Base-by-base conservation (phyloP, 1,140 invertebrate genomes). In the Achatina immaculata region DNA sequence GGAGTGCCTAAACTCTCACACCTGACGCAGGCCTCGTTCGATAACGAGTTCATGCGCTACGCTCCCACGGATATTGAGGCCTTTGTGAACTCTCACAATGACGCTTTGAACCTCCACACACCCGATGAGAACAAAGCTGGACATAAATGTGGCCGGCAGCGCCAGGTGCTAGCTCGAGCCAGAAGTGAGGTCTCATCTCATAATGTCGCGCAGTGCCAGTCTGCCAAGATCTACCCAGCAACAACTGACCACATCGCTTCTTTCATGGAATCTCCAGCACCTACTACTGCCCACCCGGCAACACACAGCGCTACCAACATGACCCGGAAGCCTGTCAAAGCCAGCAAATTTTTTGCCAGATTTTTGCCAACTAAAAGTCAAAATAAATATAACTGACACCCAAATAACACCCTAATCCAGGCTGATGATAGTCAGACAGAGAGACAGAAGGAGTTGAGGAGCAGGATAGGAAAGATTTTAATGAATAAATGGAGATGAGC, bases 31-130 rank as follows among this genome's bases (percentile, higher is more conserved):
- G 36, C 36, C 9, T 14, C 42, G 14, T 4, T 31, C 4, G 72
- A 74, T 31, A 43, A 51, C 0, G 42, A 74, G 7, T 34, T 51
- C 28, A 6, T 45, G 16, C 43, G 43, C 1, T 74, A 19, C 11
- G 31, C 36, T 51, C 42, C 72, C 1, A 51, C 74, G 38, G 48
- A 77, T 36, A 16, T 77, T 19, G 74, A 77, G 42, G 74, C 74
- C 16, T 77, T 77, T 42, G 51, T 77, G 21, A 36, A 40, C 38
- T 77, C 74, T 38, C 74, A 77, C 34, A 77, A 77, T 55, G 74
- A 77, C 28, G 74, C 74, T 65, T 51, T 77, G 9, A 77, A 77
- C 55, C n/a, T 74, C 43, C 45, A 55, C 2, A 45, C 19, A 31
- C 6, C 28, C 19, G n/a, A 55, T 19, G 31, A 48, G 9, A 42